Percentiles rank a stretch among this genome's conserved stretches.
Evolutionary conservation across 2,113 vertebrate species (phyloP).

Genomic region (Proterorhinus semilunaris): DNA sequence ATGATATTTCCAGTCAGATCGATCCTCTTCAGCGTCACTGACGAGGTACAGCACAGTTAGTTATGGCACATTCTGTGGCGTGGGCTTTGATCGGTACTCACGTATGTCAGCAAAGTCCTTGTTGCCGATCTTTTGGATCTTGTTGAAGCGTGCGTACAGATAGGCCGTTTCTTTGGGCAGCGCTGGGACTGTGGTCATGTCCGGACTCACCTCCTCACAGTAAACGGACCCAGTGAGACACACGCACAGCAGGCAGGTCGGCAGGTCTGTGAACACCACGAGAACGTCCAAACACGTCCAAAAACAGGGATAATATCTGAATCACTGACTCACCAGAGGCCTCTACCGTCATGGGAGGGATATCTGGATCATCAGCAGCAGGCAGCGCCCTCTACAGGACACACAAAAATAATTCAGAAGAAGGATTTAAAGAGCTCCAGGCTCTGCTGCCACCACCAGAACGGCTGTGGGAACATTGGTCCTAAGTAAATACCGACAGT

Average conservation of each 20-base stretch:
- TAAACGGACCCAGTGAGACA: slow-evolving; percentile 96
- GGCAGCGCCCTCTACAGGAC: slow-evolving; percentile 46
- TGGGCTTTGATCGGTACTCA: slow-evolving; percentile 70
- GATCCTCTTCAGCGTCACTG: slow-evolving; percentile 94
- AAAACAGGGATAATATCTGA: not conserved
- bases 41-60: not conserved
- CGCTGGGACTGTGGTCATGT: slow-evolving; percentile 83
- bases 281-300: not conserved
- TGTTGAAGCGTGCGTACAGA: slow-evolving; percentile 95
- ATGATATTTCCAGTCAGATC: slow-evolving; percentile 94
- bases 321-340: slow-evolving; percentile 51
- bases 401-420: not conserved
- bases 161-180: slow-evolving; percentile 94
- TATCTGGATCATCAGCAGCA: slow-evolving; percentile 54
- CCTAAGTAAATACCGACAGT: not conserved
- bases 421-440: not conserved
- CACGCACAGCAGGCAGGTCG: slow-evolving; percentile 92
- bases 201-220: slow-evolving; percentile 89
- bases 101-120: slow-evolving; percentile 90
- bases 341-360: slow-evolving; percentile 21
- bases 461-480: not conserved
- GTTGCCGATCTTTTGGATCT: slow-evolving; percentile 87
- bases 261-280: slow-evolving; percentile 78
- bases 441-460: not conserved
- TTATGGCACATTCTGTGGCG: not conserved